Evolutionary conservation across 2,797 vertebrate species (phyloP).

Genomic region (Anguilla pacifica): DNA sequence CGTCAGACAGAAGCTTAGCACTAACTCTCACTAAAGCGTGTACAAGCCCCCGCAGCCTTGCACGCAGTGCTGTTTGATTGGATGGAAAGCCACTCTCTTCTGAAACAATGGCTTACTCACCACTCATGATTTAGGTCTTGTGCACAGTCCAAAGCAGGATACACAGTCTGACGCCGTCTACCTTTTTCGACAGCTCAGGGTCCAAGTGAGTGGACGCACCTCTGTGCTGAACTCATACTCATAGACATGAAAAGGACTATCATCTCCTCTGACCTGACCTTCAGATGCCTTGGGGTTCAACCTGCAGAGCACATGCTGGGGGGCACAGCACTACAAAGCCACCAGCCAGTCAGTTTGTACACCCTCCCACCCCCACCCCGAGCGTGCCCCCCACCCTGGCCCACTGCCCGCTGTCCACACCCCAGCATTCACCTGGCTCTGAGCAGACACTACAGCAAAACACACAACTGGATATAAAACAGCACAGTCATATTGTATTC

Average conservation of each 20-base stretch:
- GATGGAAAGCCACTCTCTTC: not conserved
- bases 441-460: not conserved
- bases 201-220: slow-evolving; percentile 42
- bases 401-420: not conserved
- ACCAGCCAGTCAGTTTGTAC: not conserved
- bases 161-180: slow-evolving; percentile 20
- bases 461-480: not conserved
- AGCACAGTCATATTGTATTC: not conserved
- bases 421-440: slow-evolving; percentile 9
- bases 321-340: slow-evolving; percentile 23
- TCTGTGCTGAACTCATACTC: slow-evolving; percentile 51
- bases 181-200: slow-evolving; percentile 33
- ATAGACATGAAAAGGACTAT: slow-evolving; percentile 67
- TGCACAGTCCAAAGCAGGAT: slow-evolving; percentile 30
- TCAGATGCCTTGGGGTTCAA: slow-evolving; percentile 45
- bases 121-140: slow-evolving; percentile 64
- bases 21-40: not conserved
- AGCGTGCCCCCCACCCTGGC: not conserved
- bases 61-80: slow-evolving; percentile 10
- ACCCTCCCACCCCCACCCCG: not conserved
- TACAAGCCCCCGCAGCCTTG: not conserved
- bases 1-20: not conserved
- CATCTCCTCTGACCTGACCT: slow-evolving; percentile 61
- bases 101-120: slow-evolving; percentile 58
- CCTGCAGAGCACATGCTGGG: slow-evolving; percentile 17